These are phyloP conservation scores for Coelinius sp. DNA, from an alignment of 2,888 invertebrate species.

Conservation along the genomic window DNA sequence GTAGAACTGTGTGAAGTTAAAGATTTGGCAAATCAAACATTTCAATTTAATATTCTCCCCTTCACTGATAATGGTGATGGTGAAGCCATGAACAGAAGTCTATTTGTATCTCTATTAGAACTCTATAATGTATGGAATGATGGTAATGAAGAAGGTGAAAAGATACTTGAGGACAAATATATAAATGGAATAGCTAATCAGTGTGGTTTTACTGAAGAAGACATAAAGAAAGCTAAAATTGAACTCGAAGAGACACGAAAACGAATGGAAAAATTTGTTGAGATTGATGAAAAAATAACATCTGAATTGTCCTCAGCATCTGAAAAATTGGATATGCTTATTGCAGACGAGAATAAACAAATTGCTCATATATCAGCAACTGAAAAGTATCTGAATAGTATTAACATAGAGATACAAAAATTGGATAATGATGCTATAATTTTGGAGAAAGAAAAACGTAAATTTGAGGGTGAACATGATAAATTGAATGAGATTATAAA, in stretches of 20 bases:
- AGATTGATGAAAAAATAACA: constrained; percentile 44
- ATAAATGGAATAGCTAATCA: constrained; percentile 53
- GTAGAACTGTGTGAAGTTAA: constrained; percentile 71
- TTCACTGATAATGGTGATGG: constrained; percentile 51
- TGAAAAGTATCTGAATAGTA: constrained; percentile 47
- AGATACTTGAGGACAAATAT: constrained; percentile 53
- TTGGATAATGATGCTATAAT: constrained; percentile 44
- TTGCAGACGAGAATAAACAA: constrained; percentile 48
- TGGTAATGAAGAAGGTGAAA: constrained; percentile 58
- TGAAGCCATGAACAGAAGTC: constrained; percentile 42
- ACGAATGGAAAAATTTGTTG: constrained; percentile 18
- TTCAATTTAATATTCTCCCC: constrained; percentile 57
- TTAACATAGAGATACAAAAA: constrained; percentile 49
- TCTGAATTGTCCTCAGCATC: constrained; percentile 27
- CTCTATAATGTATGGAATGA: constrained; percentile 62
- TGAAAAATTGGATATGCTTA: constrained; percentile 44
- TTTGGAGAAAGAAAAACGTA: constrained; percentile 48
- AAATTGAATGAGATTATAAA: constrained; percentile 54
- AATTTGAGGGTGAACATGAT: constrained; percentile 41
- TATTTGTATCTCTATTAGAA: constrained; percentile 54
- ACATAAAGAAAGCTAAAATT: constrained; percentile 38
- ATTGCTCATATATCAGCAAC: constrained; percentile 42
- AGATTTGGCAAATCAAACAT: constrained; percentile 58
- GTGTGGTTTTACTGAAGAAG: constrained; percentile 53
- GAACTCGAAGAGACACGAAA: constrained; percentile 48